phyloP scores from a whole-genome alignment of 2,113 vertebrate genomes.

The Dasypus novemcinctus region DNA sequence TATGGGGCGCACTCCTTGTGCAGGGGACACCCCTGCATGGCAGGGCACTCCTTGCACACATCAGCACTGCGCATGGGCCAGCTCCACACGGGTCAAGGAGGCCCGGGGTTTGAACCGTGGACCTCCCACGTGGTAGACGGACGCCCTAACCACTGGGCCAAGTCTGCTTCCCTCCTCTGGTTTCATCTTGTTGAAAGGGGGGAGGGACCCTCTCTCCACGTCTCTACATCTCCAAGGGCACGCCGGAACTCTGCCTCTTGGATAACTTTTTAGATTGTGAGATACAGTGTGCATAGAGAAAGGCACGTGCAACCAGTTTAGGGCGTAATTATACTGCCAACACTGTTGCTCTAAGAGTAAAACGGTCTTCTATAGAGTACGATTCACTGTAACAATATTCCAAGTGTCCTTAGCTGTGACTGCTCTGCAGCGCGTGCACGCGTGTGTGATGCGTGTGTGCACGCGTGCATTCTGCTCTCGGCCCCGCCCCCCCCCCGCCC shows the following conservation, averaged over 20 bases:
- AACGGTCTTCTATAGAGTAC: accelerated
- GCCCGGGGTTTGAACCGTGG: too few species aligned
- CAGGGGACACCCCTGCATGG: too few species aligned
- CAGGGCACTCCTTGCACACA: too few species aligned
- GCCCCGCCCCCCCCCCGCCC: too few species aligned
- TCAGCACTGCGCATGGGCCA: too few species aligned
- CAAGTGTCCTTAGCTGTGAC: neutral
- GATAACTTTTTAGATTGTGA: neutral
- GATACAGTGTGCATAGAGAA: neutral
- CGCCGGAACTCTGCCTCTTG: neutral
- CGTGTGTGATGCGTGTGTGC: too few species aligned
- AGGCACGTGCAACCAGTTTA: accelerated
- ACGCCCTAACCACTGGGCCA: too few species aligned
- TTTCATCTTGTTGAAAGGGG: neutral
- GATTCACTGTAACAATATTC: neutral
- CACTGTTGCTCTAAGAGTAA: neutral
- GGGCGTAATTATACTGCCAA: neutral
- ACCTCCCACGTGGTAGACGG: too few species aligned
- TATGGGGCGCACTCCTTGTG: too few species aligned
- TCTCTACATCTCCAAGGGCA: neutral
- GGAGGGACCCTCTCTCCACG: neutral
- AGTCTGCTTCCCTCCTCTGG: too few species aligned
- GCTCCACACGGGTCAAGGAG: too few species aligned
- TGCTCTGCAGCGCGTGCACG: accelerated
- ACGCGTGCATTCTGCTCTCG: neutral